A percentile compares a stretch with the other conserved stretches of the same genome.
These are phyloP conservation scores for Junonia oenone DNA, from an alignment of 2,888 invertebrate genomes.

Conservation along the genomic window DNA sequence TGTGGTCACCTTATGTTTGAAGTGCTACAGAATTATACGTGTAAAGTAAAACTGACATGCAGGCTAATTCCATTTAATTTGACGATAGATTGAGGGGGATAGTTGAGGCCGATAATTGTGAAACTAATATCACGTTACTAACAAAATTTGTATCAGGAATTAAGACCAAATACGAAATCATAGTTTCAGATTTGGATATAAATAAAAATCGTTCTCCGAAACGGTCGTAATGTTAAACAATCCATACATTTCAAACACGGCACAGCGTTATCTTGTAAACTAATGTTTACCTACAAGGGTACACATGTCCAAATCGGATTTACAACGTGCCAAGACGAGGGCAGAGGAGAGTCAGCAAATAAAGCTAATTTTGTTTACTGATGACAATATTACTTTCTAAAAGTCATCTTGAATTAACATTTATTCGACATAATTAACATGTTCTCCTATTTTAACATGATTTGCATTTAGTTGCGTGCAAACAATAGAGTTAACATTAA, in stretches of 20 bases:
- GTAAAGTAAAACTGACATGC: slow-evolving; percentile 2
- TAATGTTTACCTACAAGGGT: slow-evolving; percentile 65
- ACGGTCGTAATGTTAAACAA: slow-evolving; percentile 33
- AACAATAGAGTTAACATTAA: too few relatives aligned
- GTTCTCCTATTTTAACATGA: not conserved
- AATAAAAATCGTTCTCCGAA: slow-evolving; percentile 22
- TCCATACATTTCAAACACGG: slow-evolving; percentile 55
- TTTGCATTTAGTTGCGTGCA: not conserved
- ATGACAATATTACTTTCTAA: slow-evolving; percentile 1
- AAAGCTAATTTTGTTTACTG: slow-evolving; percentile 15
- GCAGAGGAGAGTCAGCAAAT: slow-evolving; percentile 47
- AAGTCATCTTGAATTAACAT: not conserved
- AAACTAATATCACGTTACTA: not conserved
- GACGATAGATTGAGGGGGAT: not conserved
- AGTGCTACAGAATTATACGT: slow-evolving; percentile 1
- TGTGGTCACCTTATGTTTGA: slow-evolving; percentile 38
- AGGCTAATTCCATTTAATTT: slow-evolving; percentile 6
- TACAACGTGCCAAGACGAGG: slow-evolving; percentile 50
- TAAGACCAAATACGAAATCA: not conserved
- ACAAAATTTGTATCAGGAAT: not conserved
- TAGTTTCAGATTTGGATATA: not conserved
- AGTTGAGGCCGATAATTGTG: too few relatives aligned
- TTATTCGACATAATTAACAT: not conserved
- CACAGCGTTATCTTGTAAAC: slow-evolving; percentile 62
- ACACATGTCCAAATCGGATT: slow-evolving; percentile 76